Evolutionary conservation across 2,113 vertebrate species (phyloP).

Genomic region (Equus quagga): DNA sequence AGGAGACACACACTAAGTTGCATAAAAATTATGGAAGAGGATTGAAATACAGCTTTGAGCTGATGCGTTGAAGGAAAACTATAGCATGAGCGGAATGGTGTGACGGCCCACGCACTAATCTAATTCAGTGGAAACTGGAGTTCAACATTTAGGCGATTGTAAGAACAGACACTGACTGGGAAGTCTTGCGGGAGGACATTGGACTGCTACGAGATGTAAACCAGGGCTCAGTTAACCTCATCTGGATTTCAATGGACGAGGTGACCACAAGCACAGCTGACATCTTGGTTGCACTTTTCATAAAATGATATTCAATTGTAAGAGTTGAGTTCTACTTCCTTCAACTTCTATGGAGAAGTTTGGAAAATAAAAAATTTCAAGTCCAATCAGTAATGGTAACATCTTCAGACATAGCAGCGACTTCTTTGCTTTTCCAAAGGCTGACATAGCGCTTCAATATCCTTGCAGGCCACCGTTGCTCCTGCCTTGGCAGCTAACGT

Average conservation of each 20-base stretch:
- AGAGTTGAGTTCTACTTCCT: neutral
- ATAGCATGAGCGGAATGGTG: neutral
- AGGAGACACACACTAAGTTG: neutral
- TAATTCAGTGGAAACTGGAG: neutral
- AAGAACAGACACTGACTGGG: neutral
- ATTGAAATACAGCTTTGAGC: neutral
- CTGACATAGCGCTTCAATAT: neutral
- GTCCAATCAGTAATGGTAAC: neutral
- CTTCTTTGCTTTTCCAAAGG: conserved; percentile 4
- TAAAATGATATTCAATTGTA: neutral
- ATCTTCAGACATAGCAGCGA: neutral
- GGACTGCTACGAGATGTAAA: neutral
- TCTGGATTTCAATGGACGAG: neutral
- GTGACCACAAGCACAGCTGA: neutral
- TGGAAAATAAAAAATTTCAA: neutral
- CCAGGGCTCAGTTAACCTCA: neutral
- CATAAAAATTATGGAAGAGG: neutral
- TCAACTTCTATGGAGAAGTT: neutral
- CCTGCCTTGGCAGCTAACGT: neutral
- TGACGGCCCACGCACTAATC: neutral
- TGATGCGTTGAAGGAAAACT: neutral
- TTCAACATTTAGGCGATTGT: neutral
- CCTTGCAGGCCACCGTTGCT: neutral
- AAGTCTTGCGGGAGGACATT: neutral
- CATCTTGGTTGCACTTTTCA: neutral